Conservation (phyloP, 1,140 invertebrate genomes). For the Aphelenchoides besseyi region DNA sequence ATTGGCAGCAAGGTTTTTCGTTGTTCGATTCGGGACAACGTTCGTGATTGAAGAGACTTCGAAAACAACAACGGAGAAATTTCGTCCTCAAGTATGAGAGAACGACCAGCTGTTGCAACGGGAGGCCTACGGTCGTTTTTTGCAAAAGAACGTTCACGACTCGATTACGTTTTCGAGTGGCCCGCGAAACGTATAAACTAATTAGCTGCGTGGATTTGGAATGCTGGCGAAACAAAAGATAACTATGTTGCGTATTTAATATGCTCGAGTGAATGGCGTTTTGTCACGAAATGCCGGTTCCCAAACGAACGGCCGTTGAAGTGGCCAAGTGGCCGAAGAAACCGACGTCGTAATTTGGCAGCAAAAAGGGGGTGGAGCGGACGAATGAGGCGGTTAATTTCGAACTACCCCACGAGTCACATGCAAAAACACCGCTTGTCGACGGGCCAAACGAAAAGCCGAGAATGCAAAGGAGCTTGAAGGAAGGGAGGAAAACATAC, state of each 20-base stretch:
- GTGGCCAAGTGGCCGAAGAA: not conserved
- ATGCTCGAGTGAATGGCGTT: not conserved
- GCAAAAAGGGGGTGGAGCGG: not conserved
- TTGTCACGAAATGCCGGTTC: not conserved
- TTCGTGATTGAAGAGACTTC: no score
- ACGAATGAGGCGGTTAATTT: constrained; percentile 2
- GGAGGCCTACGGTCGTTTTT: not conserved
- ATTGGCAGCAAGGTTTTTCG: not conserved
- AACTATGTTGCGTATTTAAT: no score
- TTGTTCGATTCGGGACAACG: not conserved
- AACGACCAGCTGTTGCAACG: not conserved
- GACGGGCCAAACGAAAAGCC: not conserved
- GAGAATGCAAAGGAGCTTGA: not conserved
- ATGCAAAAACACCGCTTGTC: constrained; percentile 3
- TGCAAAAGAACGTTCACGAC: not conserved
- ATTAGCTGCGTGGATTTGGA: no score
- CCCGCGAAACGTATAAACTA: no score
- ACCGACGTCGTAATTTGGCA: not conserved
- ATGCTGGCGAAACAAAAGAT: no score
- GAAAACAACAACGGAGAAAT: no score
- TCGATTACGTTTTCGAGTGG: no score
- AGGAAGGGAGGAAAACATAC: not conserved
- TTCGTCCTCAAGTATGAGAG: no score
- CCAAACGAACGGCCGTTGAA: not conserved
- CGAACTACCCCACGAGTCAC: not conserved